Conservation (phyloP, 2,888 invertebrate species). For the Drosophila histrio region DNA sequence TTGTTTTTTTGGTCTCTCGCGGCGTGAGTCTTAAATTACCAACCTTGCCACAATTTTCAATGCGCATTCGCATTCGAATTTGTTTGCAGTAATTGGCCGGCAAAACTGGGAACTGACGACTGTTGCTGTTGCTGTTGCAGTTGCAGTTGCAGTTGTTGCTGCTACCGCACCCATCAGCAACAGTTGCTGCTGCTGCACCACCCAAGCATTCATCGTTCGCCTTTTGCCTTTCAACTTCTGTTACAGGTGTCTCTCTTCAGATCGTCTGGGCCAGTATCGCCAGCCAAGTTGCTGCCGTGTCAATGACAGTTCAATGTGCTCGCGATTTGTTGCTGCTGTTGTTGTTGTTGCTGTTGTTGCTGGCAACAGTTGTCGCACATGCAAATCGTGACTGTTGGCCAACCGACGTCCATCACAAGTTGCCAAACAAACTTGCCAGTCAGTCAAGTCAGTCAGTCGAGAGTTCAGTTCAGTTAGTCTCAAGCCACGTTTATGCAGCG, state of each 20-base stretch:
- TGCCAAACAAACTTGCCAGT: constrained; percentile 71
- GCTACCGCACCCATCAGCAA: constrained; percentile 64
- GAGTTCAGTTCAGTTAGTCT: constrained; percentile 23
- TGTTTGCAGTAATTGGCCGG: constrained; percentile 81
- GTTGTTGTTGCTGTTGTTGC: constrained; percentile 36
- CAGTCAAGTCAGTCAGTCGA: constrained; percentile 42
- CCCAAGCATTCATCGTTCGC: constrained; percentile 59
- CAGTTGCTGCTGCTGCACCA: constrained; percentile 40
- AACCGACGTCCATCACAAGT: constrained; percentile 76
- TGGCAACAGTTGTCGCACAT: constrained; percentile 79
- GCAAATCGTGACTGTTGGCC: constrained; percentile 79
- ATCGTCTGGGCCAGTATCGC: constrained; percentile 38
- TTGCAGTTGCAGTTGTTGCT: constrained; percentile 9
- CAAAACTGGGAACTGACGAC: constrained; percentile 41
- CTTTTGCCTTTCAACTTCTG: constrained; percentile 76
- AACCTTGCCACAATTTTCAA: constrained; percentile 80
- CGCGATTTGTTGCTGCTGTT: constrained; percentile 64
- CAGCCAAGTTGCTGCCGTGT: constrained; percentile 69
- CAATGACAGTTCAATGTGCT: constrained; percentile 82
- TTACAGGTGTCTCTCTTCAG: constrained; percentile 68
- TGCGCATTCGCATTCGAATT: constrained; percentile 79
- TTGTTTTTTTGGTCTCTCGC: constrained; percentile 36
- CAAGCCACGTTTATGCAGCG: constrained; percentile 33
- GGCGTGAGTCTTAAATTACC: constrained; percentile 80
- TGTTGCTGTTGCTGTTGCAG: constrained; percentile 29